These are phyloP conservation scores for Chelmon rostratus DNA, from an alignment of 2,797 vertebrate species.

Conservation along the genomic window DNA sequence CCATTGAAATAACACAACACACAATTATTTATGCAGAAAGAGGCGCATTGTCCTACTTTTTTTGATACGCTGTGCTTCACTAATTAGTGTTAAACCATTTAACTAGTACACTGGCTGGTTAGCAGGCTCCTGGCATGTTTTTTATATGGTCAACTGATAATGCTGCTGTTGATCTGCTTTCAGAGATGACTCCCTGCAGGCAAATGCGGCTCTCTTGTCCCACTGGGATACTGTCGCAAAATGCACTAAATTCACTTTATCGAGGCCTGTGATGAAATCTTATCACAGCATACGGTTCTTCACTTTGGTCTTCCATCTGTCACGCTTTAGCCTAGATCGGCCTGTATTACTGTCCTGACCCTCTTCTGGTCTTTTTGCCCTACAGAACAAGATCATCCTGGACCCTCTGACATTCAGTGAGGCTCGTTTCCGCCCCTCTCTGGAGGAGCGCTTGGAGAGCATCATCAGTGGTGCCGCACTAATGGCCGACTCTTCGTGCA, in stretches of 20 bases:
- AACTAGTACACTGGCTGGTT: slow-evolving; percentile 5
- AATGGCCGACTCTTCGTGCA: slow-evolving; percentile 99
- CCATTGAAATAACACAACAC: not conserved
- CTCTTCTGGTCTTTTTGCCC: slow-evolving; percentile 22
- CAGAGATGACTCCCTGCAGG: slow-evolving; percentile 1
- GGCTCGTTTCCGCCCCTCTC: slow-evolving; percentile 95
- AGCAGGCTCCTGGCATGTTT: slow-evolving; percentile 8
- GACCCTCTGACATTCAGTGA: slow-evolving; percentile 97
- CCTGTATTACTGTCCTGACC: slow-evolving; percentile 38
- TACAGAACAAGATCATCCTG: slow-evolving; percentile 94
- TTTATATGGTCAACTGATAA: slow-evolving; percentile 6
- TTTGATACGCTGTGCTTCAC: not conserved
- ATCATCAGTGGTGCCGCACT: slow-evolving; percentile 98
- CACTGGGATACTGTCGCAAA: slow-evolving; percentile 3
- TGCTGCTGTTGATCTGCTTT: slow-evolving; percentile 10
- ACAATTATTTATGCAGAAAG: not conserved
- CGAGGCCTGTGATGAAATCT: slow-evolving; percentile 6
- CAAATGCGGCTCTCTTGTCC: slow-evolving; percentile 30
- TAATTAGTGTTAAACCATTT: slow-evolving; percentile 1
- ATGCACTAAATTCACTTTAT: not conserved
- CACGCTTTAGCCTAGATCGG: not conserved
- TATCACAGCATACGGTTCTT: slow-evolving; percentile 1
- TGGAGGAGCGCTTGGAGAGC: slow-evolving; percentile 98
- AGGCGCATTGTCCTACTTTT: not conserved
- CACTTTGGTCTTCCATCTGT: slow-evolving; percentile 6